Base-by-base conservation (phyloP, 2,113 vertebrate genomes). In the Oryzias celebensis region DNA sequence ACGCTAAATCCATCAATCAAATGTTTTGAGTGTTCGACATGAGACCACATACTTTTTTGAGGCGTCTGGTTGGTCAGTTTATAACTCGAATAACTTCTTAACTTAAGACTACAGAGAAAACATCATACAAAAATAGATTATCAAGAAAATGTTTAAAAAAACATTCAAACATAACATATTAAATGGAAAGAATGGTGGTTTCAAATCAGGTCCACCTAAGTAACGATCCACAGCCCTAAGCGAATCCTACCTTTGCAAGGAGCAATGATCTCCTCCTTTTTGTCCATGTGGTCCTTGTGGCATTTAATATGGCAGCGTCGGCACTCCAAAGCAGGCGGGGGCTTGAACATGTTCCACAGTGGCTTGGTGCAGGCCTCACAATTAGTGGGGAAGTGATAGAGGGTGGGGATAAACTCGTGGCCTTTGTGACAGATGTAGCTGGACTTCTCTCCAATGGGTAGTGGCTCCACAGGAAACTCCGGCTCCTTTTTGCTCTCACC, bases 201-300 rank as follows among this genome's bases (percentile, higher is more conserved):
- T 5, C 20, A 20, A 20, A 20, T 20, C 20, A 20, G 20, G 20
- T 20, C 26, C 7, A 28, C 26, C 26, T 28, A 4, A 28, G 26
- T 28, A 4, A 36, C 1, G 10, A 36, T 36, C 10, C 1, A 48
- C 7, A 16, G 8, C n/a, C 1, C 17, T 14, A 7, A 16, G 4
- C 23, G 49, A 0, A 0, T 16, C 53, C 63, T 71, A 97, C 97
- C 97, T 95, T 94, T 94, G 91, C 97, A 99, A 54, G 97, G 97
- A 0, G 95, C 94, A 55, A 99, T 95, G 65, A 98, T 92, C 79
- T 99, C 97, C 83, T 99, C 97, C 68, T 98, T 98, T 83, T 93
- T 98, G 88, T 99, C 97, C 96, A 99, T 98, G 89, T 99, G 97
- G 78, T 99, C 97, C 77, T 98, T 98, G 86, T 99, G 97, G 89